Percentiles rank a stretch among this genome's conserved stretches.
Evolutionary conservation across 2,797 vertebrate species (phyloP).

Genomic region (Tragopan temminckii): DNA sequence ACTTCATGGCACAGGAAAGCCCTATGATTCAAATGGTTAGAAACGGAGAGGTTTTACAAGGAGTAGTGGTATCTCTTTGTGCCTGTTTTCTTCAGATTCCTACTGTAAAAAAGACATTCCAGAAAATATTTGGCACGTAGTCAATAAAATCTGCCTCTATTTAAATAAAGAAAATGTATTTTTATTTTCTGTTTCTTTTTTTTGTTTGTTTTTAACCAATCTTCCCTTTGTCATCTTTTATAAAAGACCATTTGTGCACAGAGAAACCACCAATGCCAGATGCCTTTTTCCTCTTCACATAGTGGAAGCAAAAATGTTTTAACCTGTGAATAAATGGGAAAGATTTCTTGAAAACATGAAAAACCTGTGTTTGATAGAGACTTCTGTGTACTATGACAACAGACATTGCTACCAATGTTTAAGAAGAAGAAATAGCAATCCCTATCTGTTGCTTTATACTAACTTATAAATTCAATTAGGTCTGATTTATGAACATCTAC

Average conservation of each 20-base stretch:
- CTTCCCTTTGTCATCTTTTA: neutral
- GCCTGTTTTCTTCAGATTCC: neutral
- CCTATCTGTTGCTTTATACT: neutral
- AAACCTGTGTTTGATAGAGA: fast-evolving
- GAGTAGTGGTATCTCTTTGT: neutral
- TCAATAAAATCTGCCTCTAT: neutral
- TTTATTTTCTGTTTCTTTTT: no score
- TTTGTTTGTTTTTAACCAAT: neutral
- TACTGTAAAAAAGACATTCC: neutral
- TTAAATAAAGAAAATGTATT: neutral
- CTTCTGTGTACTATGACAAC: neutral
- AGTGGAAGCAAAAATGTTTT: neutral
- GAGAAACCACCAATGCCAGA: neutral
- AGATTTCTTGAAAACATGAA: neutral
- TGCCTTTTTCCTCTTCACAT: neutral
- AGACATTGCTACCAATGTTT: neutral
- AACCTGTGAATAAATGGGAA: neutral
- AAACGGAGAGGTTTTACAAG: neutral
- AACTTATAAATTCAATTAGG: neutral
- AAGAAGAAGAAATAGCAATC: neutral
- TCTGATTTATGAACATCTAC: neutral
- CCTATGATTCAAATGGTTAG: neutral
- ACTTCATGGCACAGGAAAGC: neutral
- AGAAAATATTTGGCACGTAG: neutral
- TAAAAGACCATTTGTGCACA: neutral